Evolutionary conservation across 2,113 vertebrate species (phyloP).

Genomic region (Lampris megalopsis): DNA sequence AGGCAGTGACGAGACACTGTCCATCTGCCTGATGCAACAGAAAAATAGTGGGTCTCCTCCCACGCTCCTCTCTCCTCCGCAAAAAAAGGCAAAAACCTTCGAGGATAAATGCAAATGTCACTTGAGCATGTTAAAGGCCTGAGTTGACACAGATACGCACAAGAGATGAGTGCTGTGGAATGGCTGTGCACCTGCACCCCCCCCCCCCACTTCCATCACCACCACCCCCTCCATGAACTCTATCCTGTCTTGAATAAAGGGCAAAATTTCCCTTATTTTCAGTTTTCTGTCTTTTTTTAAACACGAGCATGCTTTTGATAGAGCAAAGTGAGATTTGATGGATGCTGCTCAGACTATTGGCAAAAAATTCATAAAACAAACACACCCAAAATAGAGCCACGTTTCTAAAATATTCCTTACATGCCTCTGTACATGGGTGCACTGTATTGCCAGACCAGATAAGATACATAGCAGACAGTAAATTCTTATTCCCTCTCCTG

Average conservation of each 20-base stretch:
- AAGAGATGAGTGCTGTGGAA: conserved; percentile 70
- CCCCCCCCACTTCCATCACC: conserved; percentile 49
- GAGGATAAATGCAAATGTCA: conserved; percentile 83
- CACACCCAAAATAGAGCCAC: conserved; percentile 42
- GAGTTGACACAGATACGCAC: conserved; percentile 79
- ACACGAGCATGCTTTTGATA: conserved; percentile 56
- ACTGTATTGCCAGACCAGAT: conserved; percentile 60
- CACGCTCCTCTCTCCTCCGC: conserved; percentile 65
- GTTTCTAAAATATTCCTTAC: conserved; percentile 32
- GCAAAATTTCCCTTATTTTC: conserved; percentile 53
- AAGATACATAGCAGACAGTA: conserved; percentile 67
- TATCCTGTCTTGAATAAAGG: conserved; percentile 71
- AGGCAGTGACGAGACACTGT: conserved; percentile 72
- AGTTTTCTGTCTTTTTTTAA: conserved; percentile 16
- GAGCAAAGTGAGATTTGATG: conserved; percentile 48
- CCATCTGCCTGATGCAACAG: conserved; percentile 73
- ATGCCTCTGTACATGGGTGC: conserved; percentile 49
- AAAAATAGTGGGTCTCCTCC: conserved; percentile 59
- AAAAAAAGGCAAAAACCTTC: conserved; percentile 75
- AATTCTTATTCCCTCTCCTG: conserved; percentile 78
- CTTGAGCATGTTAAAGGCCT: conserved; percentile 79
- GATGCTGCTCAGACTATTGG: conserved; percentile 53
- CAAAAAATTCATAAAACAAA: conserved; percentile 51
- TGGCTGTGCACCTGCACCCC: conserved; percentile 30
- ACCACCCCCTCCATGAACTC: conserved; percentile 70